A percentile compares a stretch with the other conserved stretches of the same genome.
Evolutionary conservation across 1,140 invertebrate species (phyloP).

Genomic region (Ladona fulva): DNA sequence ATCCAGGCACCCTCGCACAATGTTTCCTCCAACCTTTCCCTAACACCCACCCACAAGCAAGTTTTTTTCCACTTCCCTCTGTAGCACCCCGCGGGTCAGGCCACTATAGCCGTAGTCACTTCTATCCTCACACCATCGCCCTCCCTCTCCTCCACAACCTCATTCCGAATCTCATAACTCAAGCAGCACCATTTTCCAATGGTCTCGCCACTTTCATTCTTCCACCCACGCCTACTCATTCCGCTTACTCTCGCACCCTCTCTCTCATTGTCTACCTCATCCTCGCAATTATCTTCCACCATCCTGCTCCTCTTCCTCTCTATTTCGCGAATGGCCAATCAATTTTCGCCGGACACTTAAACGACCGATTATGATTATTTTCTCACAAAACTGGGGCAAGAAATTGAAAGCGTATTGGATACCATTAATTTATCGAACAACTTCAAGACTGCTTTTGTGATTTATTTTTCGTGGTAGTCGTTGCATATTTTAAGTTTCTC

Average conservation of each 20-base stretch:
- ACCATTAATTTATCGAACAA: too few relatives aligned
- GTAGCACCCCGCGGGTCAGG: background rate
- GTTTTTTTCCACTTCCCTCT: background rate
- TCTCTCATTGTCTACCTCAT: background rate
- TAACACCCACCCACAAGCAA: background rate
- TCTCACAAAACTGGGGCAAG: too few relatives aligned
- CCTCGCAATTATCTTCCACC: background rate
- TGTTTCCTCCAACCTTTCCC: background rate
- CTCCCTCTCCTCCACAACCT: background rate
- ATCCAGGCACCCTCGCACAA: background rate
- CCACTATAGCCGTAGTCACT: background rate
- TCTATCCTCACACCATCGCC: background rate
- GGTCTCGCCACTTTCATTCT: background rate
- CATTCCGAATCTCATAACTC: slow-evolving; percentile 9
- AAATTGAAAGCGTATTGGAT: too few relatives aligned
- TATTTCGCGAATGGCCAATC: too few relatives aligned
- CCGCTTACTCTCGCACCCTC: background rate
- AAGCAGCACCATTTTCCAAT: background rate
- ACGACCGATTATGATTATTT: too few relatives aligned
- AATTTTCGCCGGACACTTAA: too few relatives aligned
- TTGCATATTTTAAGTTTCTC: too few relatives aligned
- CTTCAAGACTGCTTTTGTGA: too few relatives aligned
- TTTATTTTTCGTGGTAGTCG: too few relatives aligned
- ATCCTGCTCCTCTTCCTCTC: too few relatives aligned
- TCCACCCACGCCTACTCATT: background rate